Evolutionary conservation across 2,888 invertebrate species (phyloP), one percentile per base, ranked within the genome.

Genomic region (Phyllotreta cruciferae): DNA sequence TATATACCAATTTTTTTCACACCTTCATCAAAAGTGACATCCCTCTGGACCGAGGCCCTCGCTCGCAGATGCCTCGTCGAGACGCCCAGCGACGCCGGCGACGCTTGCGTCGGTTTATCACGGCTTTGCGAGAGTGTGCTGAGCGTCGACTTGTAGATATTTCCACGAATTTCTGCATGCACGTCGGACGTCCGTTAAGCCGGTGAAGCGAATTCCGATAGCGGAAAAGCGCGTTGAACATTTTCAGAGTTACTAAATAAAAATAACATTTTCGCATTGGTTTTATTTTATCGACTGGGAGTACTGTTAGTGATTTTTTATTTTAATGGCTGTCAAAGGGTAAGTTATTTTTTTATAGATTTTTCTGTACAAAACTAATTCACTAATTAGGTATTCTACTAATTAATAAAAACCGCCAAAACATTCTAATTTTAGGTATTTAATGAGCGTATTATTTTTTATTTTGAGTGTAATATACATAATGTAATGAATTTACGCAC

Each of bases 71-170:
- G 64, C 63, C 63, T 50, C 47, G 49, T 10, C 13, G 67, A 67
- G 70, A 68, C 63, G 65, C 62, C 63, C 60, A 13, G 67, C 66
- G 70, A 68, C 63, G 65, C 62, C 63, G 58, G 61, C 65, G 66
- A 71, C 72, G 72, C 71, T 61, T 69, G 73, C 70, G 69, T 70
- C 67, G 55, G 50, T 68, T 64, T 71, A 71, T 66, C 70, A 54
- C 62, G 71, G 68, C 70, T 68, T 60, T 53, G 52, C 39, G 47
- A 56, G 53, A 61, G 53, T 24, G 24, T 24, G 24, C 24, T 24
- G 50, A 47, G 54, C 64, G 62, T 60, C 55, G 62, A 74, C 75
- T 74, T 74, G 74, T 75, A 75, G 75, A 75, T 24, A 24, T 24
- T n/a, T 24, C 24, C 24, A 24, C 24, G 4, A 24, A 24, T 24